These are phyloP conservation scores for Melanophora roralis DNA, from an alignment of 2,888 invertebrate genomes.

Conservation along the genomic window DNA sequence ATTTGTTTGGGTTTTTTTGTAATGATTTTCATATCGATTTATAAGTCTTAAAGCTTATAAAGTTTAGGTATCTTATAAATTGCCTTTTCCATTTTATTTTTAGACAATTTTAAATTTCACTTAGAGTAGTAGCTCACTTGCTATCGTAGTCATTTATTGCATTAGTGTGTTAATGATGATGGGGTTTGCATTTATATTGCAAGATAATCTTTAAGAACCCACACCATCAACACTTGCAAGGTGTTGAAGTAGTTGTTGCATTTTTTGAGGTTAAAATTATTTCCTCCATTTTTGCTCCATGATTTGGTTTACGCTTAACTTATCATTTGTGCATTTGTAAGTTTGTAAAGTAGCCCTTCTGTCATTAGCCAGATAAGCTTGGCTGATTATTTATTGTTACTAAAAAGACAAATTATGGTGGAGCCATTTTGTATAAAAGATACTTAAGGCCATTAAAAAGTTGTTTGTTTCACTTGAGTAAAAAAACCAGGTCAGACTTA, in stretches of 20 bases:
- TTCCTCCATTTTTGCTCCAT: constrained; percentile 17
- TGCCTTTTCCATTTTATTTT: constrained; percentile 33
- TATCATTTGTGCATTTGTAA: constrained; percentile 27
- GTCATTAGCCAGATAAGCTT: constrained; percentile 49
- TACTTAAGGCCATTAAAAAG: neutral
- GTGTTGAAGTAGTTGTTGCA: neutral
- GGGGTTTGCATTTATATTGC: neutral
- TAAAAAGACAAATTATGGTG: neutral
- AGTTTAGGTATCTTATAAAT: constrained; percentile 38
- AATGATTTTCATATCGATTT: neutral
- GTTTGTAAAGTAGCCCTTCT: constrained; percentile 11
- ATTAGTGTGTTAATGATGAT: neutral
- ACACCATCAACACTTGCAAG: neutral
- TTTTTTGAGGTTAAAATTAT: constrained; percentile 30
- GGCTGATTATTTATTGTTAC: constrained; percentile 4
- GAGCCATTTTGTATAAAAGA: neutral
- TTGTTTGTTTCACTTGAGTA: neutral
- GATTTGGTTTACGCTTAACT: constrained; percentile 45
- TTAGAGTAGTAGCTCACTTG: constrained; percentile 25
- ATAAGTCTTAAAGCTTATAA: constrained; percentile 26
- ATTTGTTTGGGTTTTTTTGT: constrained; percentile 8
- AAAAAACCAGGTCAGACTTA: neutral
- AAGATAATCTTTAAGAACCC: neutral
- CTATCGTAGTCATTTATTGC: too few species aligned
- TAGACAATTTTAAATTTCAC: constrained; percentile 42